phyloP scores from a whole-genome alignment of 2,797 vertebrate species.

The Pangasius mekongensis region DNA sequence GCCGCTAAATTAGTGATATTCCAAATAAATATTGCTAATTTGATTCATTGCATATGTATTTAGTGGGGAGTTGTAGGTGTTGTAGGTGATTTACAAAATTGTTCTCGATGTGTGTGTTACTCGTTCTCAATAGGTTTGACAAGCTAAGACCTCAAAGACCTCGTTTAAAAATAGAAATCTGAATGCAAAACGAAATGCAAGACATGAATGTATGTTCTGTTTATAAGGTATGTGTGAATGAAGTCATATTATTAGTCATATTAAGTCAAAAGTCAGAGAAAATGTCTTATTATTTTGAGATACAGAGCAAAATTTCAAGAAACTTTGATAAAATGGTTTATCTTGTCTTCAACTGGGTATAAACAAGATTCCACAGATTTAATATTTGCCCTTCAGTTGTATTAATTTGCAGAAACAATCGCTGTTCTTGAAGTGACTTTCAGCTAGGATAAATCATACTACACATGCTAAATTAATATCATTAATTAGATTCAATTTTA shows the following conservation, averaged over 20 bases:
- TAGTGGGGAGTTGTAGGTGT: too few species aligned
- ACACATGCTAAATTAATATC: not conserved
- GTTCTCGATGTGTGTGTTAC: not conserved
- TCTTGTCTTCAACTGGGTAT: not conserved
- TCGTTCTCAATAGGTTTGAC: not conserved
- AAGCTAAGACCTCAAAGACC: not conserved
- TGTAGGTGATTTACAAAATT: not conserved
- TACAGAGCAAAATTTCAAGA: not conserved
- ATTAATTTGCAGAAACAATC: not conserved
- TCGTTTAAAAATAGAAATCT: not conserved
- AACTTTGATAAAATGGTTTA: not conserved
- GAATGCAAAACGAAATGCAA: not conserved
- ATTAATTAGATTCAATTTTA: not conserved
- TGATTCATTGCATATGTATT: too few species aligned
- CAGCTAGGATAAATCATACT: not conserved
- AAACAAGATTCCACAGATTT: not conserved
- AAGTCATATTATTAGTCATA: not conserved
- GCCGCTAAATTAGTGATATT: not conserved
- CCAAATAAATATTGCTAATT: not conserved
- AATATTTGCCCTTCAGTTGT: not conserved
- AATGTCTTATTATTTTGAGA: not conserved
- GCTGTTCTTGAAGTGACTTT: not conserved
- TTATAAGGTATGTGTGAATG: not conserved
- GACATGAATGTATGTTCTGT: not conserved
- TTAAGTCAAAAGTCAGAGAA: not conserved